Percentiles rank a stretch among this genome's conserved stretches.
Evolutionary conservation across 2,113 vertebrate genomes (phyloP).

Genomic region (Myotis yumanensis): DNA sequence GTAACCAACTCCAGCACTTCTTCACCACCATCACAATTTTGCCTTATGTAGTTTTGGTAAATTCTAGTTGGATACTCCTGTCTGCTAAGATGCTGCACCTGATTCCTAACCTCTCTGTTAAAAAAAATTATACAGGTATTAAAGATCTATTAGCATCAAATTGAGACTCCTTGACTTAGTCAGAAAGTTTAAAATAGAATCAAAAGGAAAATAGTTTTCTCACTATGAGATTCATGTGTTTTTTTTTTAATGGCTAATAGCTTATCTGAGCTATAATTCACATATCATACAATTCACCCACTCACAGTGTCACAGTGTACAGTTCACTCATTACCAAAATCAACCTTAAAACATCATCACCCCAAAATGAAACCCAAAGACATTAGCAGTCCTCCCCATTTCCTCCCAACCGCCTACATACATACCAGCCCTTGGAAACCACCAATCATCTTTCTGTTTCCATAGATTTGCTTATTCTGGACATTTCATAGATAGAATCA

Average conservation of each 20-base stretch:
- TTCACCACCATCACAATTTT: not conserved
- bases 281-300: not conserved
- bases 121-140: not conserved
- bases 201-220: not conserved
- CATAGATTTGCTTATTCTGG: not conserved
- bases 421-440: not conserved
- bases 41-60: not conserved
- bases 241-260: slow-evolving; percentile 1
- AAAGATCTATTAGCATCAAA: not conserved
- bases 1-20: not conserved
- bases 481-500: not conserved
- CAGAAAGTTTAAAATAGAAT: slow-evolving; percentile 2
- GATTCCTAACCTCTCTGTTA: not conserved
- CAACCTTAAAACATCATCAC: not conserved
- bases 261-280: not conserved
- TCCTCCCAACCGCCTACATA: not conserved
- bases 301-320: not conserved
- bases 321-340: not conserved
- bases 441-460: not conserved
- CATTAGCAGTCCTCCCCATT: not conserved
- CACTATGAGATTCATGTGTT: not conserved
- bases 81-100: not conserved
- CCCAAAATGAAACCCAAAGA: not conserved
- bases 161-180: not conserved
- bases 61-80: not conserved